Evolutionary conservation across 2,888 invertebrate genomes (phyloP).

Genomic region (Operophtera brumata): DNA sequence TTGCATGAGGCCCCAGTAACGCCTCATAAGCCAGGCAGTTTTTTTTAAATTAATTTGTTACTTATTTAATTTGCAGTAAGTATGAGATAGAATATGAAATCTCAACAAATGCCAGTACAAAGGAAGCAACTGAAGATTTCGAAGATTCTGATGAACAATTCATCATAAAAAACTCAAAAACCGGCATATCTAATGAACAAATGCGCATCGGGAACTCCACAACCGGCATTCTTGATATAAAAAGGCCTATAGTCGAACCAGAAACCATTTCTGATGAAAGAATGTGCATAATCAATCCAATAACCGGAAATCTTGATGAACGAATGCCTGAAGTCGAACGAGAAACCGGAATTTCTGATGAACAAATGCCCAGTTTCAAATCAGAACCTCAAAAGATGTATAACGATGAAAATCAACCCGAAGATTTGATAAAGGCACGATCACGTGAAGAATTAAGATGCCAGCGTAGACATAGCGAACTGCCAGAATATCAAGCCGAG

Average conservation of each 20-base stretch:
- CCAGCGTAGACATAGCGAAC: not conserved
- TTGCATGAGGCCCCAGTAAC: too few species aligned
- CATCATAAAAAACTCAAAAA: not conserved
- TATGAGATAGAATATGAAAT: not conserved
- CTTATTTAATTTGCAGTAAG: not conserved
- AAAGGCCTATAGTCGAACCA: too few species aligned
- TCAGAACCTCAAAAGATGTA: too few species aligned
- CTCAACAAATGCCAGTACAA: not conserved
- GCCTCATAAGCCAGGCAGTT: too few species aligned
- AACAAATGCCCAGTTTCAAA: too few species aligned
- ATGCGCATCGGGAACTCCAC: too few species aligned
- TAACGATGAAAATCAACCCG: too few species aligned
- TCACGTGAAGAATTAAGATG: not conserved
- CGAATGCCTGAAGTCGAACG: not conserved
- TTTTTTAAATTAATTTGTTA: not conserved
- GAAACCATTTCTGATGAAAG: not conserved
- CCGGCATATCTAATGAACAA: too few species aligned
- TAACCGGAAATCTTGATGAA: not conserved
- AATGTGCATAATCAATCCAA: not conserved
- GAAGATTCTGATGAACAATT: not conserved
- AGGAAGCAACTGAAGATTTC: not conserved
- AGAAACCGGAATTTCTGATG: not conserved
- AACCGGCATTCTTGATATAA: too few species aligned
- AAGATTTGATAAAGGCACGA: too few species aligned
- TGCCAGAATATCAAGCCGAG: constrained; percentile 13